Evolutionary conservation across 2,888 invertebrate genomes (phyloP).

Genomic region (Halictus quadricinctus): DNA sequence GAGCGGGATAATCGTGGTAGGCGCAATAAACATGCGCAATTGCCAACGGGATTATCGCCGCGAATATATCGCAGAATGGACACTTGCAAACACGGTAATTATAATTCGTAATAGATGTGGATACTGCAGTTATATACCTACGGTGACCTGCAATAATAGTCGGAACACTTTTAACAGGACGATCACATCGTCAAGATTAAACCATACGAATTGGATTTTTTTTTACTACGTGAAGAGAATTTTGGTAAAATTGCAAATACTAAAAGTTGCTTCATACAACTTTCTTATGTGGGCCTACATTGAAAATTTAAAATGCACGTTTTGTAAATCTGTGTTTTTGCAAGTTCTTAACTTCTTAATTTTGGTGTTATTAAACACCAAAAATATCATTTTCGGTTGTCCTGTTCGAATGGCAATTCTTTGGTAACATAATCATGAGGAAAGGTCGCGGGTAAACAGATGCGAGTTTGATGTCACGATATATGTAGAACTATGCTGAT

Average conservation of each 20-base stretch:
- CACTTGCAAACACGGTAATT: slow-evolving; percentile 2
- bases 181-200: no score
- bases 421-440: neutral
- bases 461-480: neutral
- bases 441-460: neutral
- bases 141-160: no score
- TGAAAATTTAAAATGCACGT: no score
- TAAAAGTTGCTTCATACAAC: no score
- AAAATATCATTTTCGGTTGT: neutral
- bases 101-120: neutral
- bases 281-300: no score
- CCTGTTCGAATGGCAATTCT: neutral
- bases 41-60: neutral
- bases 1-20: neutral
- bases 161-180: neutral
- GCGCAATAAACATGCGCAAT: neutral
- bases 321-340: no score
- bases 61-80: neutral
- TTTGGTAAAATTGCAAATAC: no score
- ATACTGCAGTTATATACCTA: neutral
- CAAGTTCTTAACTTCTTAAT: no score
- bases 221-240: no score
- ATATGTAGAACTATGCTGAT: neutral
- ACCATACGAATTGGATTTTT: no score
- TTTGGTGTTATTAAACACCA: no score